Evolutionary conservation across 2,797 vertebrate genomes (phyloP).

Genomic region (Protonibea diacanthus): DNA sequence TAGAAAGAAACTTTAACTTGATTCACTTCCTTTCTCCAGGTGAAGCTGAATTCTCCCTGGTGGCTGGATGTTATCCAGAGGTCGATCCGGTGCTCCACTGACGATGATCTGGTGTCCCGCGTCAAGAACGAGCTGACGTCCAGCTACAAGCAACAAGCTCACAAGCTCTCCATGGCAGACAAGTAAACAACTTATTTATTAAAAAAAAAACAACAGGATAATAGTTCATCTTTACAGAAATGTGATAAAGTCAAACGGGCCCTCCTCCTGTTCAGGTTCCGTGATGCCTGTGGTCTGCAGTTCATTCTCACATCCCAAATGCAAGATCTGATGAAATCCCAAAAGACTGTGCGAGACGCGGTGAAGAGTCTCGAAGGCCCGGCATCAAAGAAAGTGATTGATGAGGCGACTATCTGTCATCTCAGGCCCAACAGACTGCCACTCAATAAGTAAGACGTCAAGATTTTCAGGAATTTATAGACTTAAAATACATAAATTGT

Average conservation of each 20-base stretch:
- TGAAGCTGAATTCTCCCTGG: constrained; percentile 92
- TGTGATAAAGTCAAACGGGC: not conserved
- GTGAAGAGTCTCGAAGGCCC: constrained; percentile 95
- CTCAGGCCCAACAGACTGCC: constrained; percentile 93
- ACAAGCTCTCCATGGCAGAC: constrained; percentile 95
- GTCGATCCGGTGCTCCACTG: constrained; percentile 84
- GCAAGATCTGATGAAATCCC: constrained; percentile 93
- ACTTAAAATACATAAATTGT: not conserved
- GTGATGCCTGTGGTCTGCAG: constrained; percentile 93
- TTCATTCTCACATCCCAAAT: constrained; percentile 93
- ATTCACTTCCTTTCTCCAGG: constrained; percentile 76
- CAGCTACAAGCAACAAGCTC: constrained; percentile 94
- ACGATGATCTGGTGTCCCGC: constrained; percentile 94
- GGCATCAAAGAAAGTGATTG: constrained; percentile 92
- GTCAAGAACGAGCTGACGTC: constrained; percentile 94
- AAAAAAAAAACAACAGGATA: not conserved
- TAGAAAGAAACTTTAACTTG: not conserved
- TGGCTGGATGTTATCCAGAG: constrained; percentile 95
- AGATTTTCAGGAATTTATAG: not conserved
- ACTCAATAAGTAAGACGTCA: constrained; percentile 92
- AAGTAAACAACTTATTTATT: constrained; percentile 86
- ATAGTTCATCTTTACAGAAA: not conserved
- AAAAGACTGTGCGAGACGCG: constrained; percentile 93
- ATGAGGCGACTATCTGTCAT: constrained; percentile 95
- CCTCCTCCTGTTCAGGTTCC: constrained; percentile 85